A percentile compares a stretch with the other conserved stretches of the same genome.
These are phyloP conservation scores for Cynopterus sphinx DNA, from an alignment of 2,797 vertebrate species.

Conservation along the genomic window DNA sequence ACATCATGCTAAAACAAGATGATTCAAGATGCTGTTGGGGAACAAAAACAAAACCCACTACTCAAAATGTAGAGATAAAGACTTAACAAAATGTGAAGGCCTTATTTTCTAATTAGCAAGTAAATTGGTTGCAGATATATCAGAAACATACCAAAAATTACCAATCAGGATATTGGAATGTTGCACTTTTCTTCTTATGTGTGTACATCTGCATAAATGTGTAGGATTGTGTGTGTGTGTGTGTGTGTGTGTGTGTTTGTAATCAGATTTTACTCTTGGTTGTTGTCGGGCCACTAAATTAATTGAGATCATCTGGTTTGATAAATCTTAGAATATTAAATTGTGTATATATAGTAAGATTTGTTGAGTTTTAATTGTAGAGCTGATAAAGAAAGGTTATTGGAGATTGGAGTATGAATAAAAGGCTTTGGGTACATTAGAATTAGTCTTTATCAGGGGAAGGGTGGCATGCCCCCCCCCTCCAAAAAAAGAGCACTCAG, in stretches of 20 bases:
- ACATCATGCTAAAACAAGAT: background rate
- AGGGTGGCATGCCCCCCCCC: background rate
- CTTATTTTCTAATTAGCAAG: constrained; percentile 2
- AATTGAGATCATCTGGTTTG: constrained; percentile 3
- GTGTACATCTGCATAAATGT: background rate
- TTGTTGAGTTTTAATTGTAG: background rate
- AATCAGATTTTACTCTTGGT: constrained; percentile 30
- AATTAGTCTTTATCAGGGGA: background rate
- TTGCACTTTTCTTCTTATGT: constrained; percentile 43
- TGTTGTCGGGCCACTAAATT: background rate
- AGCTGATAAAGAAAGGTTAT: constrained; percentile 18
- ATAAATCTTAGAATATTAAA: constrained; percentile 45
- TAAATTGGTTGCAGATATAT: background rate
- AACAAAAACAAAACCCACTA: background rate
- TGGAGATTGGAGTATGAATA: background rate
- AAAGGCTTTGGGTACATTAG: background rate
- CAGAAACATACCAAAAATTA: background rate
- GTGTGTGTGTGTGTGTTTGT: background rate
- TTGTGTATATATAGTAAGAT: background rate
- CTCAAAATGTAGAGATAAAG: background rate
- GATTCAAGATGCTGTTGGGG: background rate
- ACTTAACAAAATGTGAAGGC: background rate
- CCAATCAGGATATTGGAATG: background rate
- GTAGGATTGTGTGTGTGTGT: background rate
- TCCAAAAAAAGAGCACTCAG: background rate